Percentiles rank a stretch among this genome's conserved stretches.
Evolutionary conservation across 2,797 vertebrate genomes (phyloP).

Genomic region (Trachurus trachurus): DNA sequence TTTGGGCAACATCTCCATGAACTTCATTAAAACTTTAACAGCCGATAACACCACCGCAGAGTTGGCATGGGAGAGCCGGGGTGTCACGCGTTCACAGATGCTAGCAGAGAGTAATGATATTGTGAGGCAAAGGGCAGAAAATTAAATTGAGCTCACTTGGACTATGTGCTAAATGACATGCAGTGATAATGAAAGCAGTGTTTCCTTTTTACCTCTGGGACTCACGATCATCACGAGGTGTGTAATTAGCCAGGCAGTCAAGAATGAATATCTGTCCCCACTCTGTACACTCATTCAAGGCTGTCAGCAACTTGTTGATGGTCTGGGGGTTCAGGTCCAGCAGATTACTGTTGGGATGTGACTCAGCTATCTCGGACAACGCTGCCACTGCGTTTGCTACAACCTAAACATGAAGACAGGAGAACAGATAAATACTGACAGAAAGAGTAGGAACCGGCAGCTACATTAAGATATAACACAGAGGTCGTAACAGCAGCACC

Average conservation of each 20-base stretch:
- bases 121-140: not conserved
- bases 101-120: slow-evolving; percentile 73
- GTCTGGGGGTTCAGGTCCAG: slow-evolving; percentile 97
- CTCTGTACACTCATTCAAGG: slow-evolving; percentile 97
- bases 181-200: slow-evolving; percentile 1
- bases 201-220: slow-evolving; percentile 92
- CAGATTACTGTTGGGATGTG: slow-evolving; percentile 96
- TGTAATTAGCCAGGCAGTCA: slow-evolving; percentile 97
- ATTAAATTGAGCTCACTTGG: not conserved
- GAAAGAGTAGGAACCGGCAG: not conserved
- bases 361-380: slow-evolving; percentile 96
- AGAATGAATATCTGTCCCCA: slow-evolving; percentile 99
- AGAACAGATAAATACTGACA: slow-evolving; percentile 12
- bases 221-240: slow-evolving; percentile 95
- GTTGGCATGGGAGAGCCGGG: slow-evolving; percentile 96
- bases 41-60: slow-evolving; percentile 97
- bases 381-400: slow-evolving; percentile 97
- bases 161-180: slow-evolving; percentile 1
- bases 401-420: slow-evolving; percentile 83
- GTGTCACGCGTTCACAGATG: slow-evolving; percentile 97
- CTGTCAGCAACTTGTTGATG: slow-evolving; percentile 97
- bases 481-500: not conserved
- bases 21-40: slow-evolving; percentile 98
- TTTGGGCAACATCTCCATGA: slow-evolving; percentile 98
- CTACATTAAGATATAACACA: not conserved